Base-by-base conservation (phyloP, 2,797 vertebrate species). In the Acanthiza pusilla region DNA sequence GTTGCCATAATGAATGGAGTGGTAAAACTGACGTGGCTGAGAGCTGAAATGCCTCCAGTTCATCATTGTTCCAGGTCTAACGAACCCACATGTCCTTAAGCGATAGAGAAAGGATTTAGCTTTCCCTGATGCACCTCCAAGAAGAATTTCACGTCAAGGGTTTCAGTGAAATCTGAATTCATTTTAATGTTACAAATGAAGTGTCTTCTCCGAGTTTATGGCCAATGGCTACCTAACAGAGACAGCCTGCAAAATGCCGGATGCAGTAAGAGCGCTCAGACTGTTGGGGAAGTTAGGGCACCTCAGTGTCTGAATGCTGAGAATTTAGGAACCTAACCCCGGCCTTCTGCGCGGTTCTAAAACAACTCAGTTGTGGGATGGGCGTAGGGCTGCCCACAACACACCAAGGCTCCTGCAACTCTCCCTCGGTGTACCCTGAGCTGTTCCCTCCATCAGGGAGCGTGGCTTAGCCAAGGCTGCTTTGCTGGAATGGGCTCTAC, bases 191-290 rank as follows among this genome's bases (percentile, higher is more conserved):
- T 70, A 27, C 23, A 47, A 26, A 27, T 29, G 9, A 45, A 71
- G 21, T 11, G 2, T 30, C 19, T 51, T 58, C n/a, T 67, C 10
- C 10, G 58, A 58, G 11, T 42, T 81, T 66, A 16, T 38, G 43
- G 19, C n/a, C 23, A 58, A 18, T 32, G 29, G 38, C 20, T 88
- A 22, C 68, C 51, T 82, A 51, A 53, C 7, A 67, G 40, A 71
- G 20, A 29, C 12, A 55, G 40, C 30, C 55, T 66, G 11, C 10
- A 66, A 74, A 79, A 80, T 15, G 11, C 22, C 53, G 55, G 43
- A 45, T 45, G 16, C 27, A 42, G 11, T 16, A 32, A 0, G 0
- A 65, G 11, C 50, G 42, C 27, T 84, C 2, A 4, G 36, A 34
- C 9, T 7, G 0, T 40, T 66, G 11, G 18, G 50, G 42, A 93